Base-by-base conservation (phyloP, 1,140 invertebrate species). In the Cepaea nemoralis region DNA sequence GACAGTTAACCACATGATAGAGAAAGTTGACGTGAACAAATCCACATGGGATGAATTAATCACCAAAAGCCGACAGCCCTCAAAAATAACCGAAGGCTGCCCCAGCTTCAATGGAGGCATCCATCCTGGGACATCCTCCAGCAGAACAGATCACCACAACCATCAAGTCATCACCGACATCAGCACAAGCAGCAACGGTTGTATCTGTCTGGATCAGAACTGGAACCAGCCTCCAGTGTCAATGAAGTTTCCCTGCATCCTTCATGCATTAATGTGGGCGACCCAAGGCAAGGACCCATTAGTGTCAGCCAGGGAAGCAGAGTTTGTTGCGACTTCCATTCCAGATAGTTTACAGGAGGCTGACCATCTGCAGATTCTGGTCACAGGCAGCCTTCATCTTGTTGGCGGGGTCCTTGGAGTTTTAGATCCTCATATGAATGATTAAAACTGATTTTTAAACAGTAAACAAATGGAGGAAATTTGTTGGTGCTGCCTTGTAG, bases 331-430 rank as follows among this genome's bases (percentile, higher is more conserved):
- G 12, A 77, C 73, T 33, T 19, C 37, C 24, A 75, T 85, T 39
- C 82, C 84, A 39, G 48, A 42, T 27, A 63, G 35, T n/a, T 27
- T 84, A 22, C 31, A 63, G 55, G 67, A 70, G 16, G 84, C 80
- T n/a, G 40, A 77, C 63, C 84, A 91, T 80, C 88, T 94, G 19
- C 93, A 95, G 86, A 92, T 98, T 31, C 92, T 99, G 16, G 93
- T 98, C 0, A 97, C 97, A 31, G 98, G 97, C 22, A 99, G 97
- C 50, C 91, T 99, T 82, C 96, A 98, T 93, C 92, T 99, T 76
- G 94, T 99, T n/a, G 97, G 97, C 1, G 95, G 95, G 31, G 93
- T 94, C 24, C 91, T 98, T 83, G 90, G 91, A 24, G 83, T 94
- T 35, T 82, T 95, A 22, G 42, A 55, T 14, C 83, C 84, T 24